A percentile compares a stretch with the other conserved stretches of the same genome.
phyloP scores from a whole-genome alignment of 2,113 vertebrate species.

The Alethe castanea region DNA sequence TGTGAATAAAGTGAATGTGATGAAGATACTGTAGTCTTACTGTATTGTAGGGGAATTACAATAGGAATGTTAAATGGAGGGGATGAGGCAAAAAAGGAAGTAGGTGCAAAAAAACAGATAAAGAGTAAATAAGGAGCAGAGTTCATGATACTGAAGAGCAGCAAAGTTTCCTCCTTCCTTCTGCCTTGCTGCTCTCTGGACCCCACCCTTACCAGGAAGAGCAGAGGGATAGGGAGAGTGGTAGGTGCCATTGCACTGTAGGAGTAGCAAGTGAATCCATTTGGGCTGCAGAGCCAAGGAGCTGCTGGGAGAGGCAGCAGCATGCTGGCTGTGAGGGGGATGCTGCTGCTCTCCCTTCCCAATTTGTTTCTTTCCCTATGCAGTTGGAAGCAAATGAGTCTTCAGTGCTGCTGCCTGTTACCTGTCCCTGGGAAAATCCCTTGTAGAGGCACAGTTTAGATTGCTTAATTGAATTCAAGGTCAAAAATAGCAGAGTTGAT shows the following conservation, averaged over 20 bases:
- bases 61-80: background rate
- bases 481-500: background rate
- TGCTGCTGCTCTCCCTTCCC: background rate
- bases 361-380: background rate
- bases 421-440: background rate
- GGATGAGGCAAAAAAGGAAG: background rate
- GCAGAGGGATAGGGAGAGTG: background rate
- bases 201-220: background rate
- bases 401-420: background rate
- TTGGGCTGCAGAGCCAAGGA: background rate
- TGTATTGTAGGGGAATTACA: background rate
- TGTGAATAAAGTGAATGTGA: background rate
- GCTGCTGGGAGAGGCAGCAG: background rate
- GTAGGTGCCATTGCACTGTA: rapidly evolving
- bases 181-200: background rate
- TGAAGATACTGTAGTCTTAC: background rate
- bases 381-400: background rate
- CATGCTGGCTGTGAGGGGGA: rapidly evolving
- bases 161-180: background rate
- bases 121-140: background rate
- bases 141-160: background rate
- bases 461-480: background rate
- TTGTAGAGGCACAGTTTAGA: background rate
- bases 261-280: background rate
- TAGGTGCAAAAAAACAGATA: background rate